A percentile compares a stretch with the other conserved stretches of the same genome.
phyloP scores from a whole-genome alignment of 2,888 invertebrate species.

The Ephialtes manifestator region DNA sequence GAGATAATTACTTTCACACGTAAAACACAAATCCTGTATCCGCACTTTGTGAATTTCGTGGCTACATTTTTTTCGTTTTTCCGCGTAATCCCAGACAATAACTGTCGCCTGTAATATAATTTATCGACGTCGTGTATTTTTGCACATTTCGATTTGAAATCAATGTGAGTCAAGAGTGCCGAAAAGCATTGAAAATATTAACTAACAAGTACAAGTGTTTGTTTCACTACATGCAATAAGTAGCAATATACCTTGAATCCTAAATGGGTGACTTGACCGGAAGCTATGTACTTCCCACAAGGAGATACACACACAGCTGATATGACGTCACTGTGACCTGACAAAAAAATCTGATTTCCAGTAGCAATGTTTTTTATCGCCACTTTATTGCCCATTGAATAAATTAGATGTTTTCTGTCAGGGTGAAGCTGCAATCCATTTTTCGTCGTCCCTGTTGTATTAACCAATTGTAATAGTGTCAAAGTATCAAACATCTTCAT shows the following conservation, averaged over 20 bases:
- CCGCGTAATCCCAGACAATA: slow-evolving; percentile 95
- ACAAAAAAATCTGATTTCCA: slow-evolving; percentile 91
- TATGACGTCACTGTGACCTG: slow-evolving; percentile 93
- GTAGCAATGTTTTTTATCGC: slow-evolving; percentile 90
- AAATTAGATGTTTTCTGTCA: slow-evolving; percentile 90
- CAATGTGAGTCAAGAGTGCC: neutral
- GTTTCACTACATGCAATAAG: neutral
- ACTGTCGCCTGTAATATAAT: slow-evolving; percentile 88
- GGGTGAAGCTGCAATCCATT: slow-evolving; percentile 91
- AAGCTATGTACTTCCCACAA: slow-evolving; percentile 93
- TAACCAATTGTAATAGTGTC: slow-evolving; percentile 50
- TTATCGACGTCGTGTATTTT: neutral
- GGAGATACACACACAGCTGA: slow-evolving; percentile 92
- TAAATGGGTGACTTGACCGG: slow-evolving; percentile 96
- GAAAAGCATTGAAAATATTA: too few species aligned
- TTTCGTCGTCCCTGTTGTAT: slow-evolving; percentile 83
- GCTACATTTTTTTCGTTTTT: slow-evolving; percentile 88
- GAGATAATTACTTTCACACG: slow-evolving; percentile 92
- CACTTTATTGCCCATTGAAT: slow-evolving; percentile 93
- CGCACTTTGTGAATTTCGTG: slow-evolving; percentile 96
- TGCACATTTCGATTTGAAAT: neutral
- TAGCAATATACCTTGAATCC: slow-evolving; percentile 91
- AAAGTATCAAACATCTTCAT: slow-evolving; percentile 65
- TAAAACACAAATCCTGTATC: slow-evolving; percentile 94
- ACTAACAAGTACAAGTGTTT: neutral